Base-by-base conservation (phyloP, 2,797 vertebrate species). In the Artibeus lituratus region DNA sequence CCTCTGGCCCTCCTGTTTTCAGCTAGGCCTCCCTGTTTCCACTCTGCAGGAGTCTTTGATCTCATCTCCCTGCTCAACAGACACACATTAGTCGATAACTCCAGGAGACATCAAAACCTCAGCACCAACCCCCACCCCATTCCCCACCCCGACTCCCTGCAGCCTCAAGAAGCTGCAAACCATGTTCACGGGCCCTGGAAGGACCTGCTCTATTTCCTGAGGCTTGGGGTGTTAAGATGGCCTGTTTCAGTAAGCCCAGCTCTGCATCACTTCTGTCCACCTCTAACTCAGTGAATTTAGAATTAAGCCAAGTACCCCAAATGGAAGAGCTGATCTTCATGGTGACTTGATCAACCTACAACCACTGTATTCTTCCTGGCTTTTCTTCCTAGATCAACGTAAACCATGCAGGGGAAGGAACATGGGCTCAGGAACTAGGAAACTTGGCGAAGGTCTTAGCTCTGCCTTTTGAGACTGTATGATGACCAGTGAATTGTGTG, bases 31-130 rank as follows among this genome's bases (percentile, higher is more conserved):
- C 90, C 0, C 32, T 87, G 74, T 77, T 84, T 57, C 51, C 65
- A 3, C 57, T 44, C 62, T 37, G 53, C 62, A 35, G 74, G 85
- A 82, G 53, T 32, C 96, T 98, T 98, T 98, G 96, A 97, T 97
- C 95, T 96, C 73, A 1, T 73, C 93, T 81, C 76, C 11, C 69
- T 70, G 80, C 59, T 59, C 81, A 62, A 26, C 87, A 94, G 72
- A 94, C 7, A 1, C 49, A 91, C 59, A 26, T 85, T 91, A 70
- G 95, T 96, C 91, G 0, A 88, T 97, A 96, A 97, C 87, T 96
- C 94, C 42, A 7, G 15, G 84, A 97, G 87, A 95, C 95, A 94
- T 95, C 91, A 96, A 96, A 97, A 97, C 76, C 78, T 49, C 18
- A 55, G 86, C 49, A 19, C 51, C 19, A 21, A 0, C 24, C 37